Base-by-base conservation (phyloP, 2,113 vertebrate genomes). In the Patagioenas fasciata region DNA sequence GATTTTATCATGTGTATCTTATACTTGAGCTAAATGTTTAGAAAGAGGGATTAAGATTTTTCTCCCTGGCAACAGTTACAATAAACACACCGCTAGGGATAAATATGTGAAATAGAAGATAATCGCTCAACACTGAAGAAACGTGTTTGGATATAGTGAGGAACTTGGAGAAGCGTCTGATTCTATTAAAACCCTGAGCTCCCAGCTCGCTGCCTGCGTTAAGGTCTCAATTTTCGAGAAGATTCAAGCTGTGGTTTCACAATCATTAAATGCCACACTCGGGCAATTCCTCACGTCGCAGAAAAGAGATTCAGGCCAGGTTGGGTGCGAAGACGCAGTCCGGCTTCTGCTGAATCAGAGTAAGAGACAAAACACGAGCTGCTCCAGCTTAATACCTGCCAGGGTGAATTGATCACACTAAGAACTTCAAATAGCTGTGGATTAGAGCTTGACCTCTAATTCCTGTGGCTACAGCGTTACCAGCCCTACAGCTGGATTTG, bases 241-340 rank as follows among this genome's bases (percentile, higher is more conserved):
- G 83, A 92, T 86, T 38, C 85, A 72, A 86, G 70, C 53, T 64
- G 48, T 5, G 34, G 42, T 95, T 95, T 96, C 75, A 60, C 72
- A 95, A 92, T n/a, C 57, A 8, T 21, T 54, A 32, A 58, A 42
- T n/a, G 71, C 57, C 83, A 40, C 75, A 64, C 82, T 80, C 56
- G 48, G 86, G 83, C 67, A 95, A 67, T 71, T 91, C 87, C 62
- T 79, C 7, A 62, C 67, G 62, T 85, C 53, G 60, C 62, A 86
- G 69, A 82, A 71, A 53, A 71, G 66, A 42, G 26, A 36, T 51
- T 65, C 38, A 47, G 83, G 42, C 57, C 60, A 67, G 74, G 42
- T 0, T 71, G 74, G 60, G 91, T 42, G 85, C 58, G 89, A 94
- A 50, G 31, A 26, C 3, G 13, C 36, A 82, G 36, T 47, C 28